A percentile compares a stretch with the other conserved stretches of the same genome.
These are phyloP conservation scores for Perca flavescens DNA, from an alignment of 2,113 vertebrate species.

Conservation along the genomic window DNA sequence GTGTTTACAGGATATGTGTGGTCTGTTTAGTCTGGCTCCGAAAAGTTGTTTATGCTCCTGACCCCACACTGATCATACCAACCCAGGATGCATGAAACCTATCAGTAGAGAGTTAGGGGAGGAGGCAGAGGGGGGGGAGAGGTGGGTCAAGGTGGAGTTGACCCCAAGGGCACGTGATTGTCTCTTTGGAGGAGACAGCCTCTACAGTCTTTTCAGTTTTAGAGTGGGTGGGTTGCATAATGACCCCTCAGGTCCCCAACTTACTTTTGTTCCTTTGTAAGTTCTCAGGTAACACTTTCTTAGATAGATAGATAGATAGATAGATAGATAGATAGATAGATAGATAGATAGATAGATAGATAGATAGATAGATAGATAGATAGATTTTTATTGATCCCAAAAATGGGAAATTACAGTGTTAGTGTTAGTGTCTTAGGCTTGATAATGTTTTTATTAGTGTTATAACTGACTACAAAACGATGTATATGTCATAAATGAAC, in stretches of 20 bases:
- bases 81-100: slow-evolving; percentile 21
- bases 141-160: slow-evolving; percentile 65
- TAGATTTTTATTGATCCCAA: no score
- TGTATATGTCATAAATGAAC: slow-evolving; percentile 6
- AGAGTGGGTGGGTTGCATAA: slow-evolving; percentile 57
- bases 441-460: not conserved
- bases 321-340: no score
- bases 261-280: slow-evolving; percentile 36
- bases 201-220: slow-evolving; percentile 24
- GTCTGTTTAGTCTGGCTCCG: slow-evolving; percentile 83
- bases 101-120: slow-evolving; percentile 20
- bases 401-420: no score
- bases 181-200: slow-evolving; percentile 24
- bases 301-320: no score
- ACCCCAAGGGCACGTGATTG: slow-evolving; percentile 56
- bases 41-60: slow-evolving; percentile 65
- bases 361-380: no score
- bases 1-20: slow-evolving; percentile 74
- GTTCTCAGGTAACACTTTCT: slow-evolving; percentile 48
- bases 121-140: slow-evolving; percentile 6
- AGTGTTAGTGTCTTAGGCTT: slow-evolving; percentile 1
- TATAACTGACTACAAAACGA: not conserved
- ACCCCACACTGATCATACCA: slow-evolving; percentile 52
- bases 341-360: no score
- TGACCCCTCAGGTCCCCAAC: slow-evolving; percentile 19